phyloP scores from a whole-genome alignment of 2,888 invertebrate species.

The Blera fallax region DNA sequence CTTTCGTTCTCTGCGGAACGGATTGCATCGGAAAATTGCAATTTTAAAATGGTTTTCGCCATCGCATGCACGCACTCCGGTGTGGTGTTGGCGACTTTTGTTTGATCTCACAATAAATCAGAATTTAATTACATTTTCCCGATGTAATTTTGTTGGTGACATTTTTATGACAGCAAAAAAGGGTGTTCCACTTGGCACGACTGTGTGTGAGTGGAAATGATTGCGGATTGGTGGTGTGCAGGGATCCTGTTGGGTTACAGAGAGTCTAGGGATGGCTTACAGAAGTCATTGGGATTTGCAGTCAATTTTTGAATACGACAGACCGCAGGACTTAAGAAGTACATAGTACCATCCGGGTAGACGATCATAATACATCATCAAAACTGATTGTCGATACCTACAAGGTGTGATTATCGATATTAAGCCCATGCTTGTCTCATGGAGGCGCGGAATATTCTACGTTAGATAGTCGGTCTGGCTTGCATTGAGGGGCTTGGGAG shows the following conservation, averaged over 20 bases:
- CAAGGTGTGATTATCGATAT: too few species aligned
- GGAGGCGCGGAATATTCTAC: too few species aligned
- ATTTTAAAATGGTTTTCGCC: constrained; percentile 53
- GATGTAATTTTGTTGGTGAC: constrained; percentile 67
- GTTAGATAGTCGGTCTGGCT: too few species aligned
- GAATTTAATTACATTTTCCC: constrained; percentile 69
- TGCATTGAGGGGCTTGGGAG: too few species aligned
- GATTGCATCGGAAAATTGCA: constrained; percentile 72
- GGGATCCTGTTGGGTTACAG: neutral
- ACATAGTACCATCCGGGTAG: too few species aligned
- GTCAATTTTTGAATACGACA: too few species aligned
- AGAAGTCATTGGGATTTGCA: too few species aligned
- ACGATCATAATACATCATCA: too few species aligned
- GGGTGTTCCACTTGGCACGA: constrained; percentile 27
- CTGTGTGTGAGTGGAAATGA: constrained; percentile 5
- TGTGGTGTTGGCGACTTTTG: constrained; percentile 47
- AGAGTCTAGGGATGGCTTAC: neutral
- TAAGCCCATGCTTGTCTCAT: too few species aligned
- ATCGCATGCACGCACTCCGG: neutral
- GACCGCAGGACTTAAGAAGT: too few species aligned
- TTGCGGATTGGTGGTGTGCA: neutral
- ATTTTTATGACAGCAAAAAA: constrained; percentile 64
- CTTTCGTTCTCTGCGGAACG: constrained; percentile 20
- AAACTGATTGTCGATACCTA: too few species aligned
- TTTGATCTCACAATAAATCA: constrained; percentile 72